Evolutionary conservation across 1,140 invertebrate genomes (phyloP).

Genomic region (Diorhabda sublineata): DNA sequence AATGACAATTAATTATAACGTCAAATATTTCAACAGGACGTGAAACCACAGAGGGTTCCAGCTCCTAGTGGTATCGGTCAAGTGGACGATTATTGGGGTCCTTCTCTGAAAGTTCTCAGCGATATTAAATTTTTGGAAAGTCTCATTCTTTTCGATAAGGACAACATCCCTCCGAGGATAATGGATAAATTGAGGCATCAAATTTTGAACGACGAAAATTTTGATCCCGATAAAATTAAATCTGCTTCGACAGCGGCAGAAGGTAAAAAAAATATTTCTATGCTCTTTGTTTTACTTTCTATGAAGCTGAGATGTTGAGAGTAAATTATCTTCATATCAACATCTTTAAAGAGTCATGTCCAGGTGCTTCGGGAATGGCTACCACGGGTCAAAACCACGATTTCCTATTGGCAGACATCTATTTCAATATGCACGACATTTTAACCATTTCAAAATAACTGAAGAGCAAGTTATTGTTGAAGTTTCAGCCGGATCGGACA

Average conservation of each 20-base stretch:
- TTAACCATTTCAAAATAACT: too few relatives aligned
- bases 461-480: too few relatives aligned
- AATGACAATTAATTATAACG: too few relatives aligned
- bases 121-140: slow-evolving; percentile 87
- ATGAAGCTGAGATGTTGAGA: too few relatives aligned
- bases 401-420: too few relatives aligned
- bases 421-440: too few relatives aligned
- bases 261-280: slow-evolving; percentile 46
- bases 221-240: slow-evolving; percentile 89
- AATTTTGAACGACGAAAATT: slow-evolving; percentile 77
- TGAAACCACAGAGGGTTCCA: slow-evolving; percentile 79
- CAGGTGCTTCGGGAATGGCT: too few relatives aligned
- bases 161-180: slow-evolving; percentile 75
- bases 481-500: too few relatives aligned
- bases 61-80: slow-evolving; percentile 73
- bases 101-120: slow-evolving; percentile 83
- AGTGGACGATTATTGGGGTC: slow-evolving; percentile 90
- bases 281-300: background rate
- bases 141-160: slow-evolving; percentile 86
- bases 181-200: slow-evolving; percentile 83
- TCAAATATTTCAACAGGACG: slow-evolving; percentile 50
- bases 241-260: slow-evolving; percentile 72
- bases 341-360: too few relatives aligned
- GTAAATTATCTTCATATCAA: too few relatives aligned
- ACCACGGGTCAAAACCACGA: too few relatives aligned